Percentiles rank a stretch among this genome's conserved stretches.
These are phyloP conservation scores for Pangasius sanitwongsei DNA, from an alignment of 2,797 vertebrate species.

Conservation along the genomic window DNA sequence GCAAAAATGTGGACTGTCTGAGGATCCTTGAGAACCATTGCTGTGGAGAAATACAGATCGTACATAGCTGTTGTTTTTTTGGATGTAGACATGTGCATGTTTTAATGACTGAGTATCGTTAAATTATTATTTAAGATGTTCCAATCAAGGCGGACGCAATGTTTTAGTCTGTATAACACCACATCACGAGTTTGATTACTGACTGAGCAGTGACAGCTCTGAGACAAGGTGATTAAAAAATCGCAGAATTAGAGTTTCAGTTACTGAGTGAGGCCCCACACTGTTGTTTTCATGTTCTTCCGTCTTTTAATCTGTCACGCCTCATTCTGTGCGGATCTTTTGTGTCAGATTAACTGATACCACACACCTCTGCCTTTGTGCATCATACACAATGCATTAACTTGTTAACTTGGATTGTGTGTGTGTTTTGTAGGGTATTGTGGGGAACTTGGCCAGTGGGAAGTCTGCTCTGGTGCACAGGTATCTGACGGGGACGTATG, in stretches of 20 bases:
- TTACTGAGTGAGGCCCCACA: not conserved
- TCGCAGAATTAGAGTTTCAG: not conserved
- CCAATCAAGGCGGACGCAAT: not conserved
- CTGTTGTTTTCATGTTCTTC: not conserved
- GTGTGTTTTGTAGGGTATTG: constrained; percentile 82
- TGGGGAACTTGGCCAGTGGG: constrained; percentile 94
- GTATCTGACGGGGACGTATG: constrained; percentile 94
- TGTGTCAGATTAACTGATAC: not conserved
- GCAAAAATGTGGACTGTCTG: not conserved
- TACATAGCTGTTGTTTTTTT: not conserved
- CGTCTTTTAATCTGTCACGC: not conserved
- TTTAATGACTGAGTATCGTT: not conserved
- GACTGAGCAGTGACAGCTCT: not conserved
- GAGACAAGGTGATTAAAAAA: not conserved
- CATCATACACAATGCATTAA: not conserved
- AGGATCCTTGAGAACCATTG: not conserved
- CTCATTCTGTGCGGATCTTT: not conserved
- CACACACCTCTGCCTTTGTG: not conserved
- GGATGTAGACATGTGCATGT: not conserved
- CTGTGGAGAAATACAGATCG: not conserved
- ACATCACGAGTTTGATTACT: not conserved
- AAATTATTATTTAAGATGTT: not conserved
- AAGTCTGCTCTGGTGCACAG: constrained; percentile 96
- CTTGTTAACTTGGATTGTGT: not conserved
- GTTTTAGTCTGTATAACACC: not conserved